Conservation (phyloP, 2,888 invertebrate species). For the Drosophila paramelanica region DNA sequence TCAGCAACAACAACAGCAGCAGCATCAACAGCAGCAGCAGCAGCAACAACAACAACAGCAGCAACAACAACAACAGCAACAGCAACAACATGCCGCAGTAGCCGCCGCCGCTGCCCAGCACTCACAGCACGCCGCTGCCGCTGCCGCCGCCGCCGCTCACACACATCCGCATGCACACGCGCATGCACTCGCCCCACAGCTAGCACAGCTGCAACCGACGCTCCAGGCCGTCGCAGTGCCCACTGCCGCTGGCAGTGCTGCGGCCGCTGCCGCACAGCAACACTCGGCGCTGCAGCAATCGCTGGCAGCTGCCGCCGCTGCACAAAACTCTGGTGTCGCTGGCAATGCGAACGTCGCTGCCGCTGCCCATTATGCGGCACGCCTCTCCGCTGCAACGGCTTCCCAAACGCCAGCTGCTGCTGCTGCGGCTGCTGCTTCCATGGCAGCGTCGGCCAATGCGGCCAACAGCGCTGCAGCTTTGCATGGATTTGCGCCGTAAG, state of each 20-base stretch:
- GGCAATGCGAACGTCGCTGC: conserved; percentile 70
- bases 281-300: conserved; percentile 87
- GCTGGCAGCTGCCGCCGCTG: conserved; percentile 80
- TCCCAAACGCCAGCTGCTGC: conserved; percentile 86
- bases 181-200: conserved; percentile 66
- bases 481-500: conserved; percentile 97
- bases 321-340: conserved; percentile 69
- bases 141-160: conserved; percentile 68
- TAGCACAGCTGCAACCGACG: conserved; percentile 68
- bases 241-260: conserved; percentile 86
- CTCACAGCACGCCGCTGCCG: conserved; percentile 66
- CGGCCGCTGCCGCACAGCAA: conserved; percentile 85
- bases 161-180: conserved; percentile 67
- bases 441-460: conserved; percentile 87
- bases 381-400: conserved; percentile 73
- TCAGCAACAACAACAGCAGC: conserved; percentile 87
- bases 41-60: conserved; percentile 75
- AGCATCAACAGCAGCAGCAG: conserved; percentile 71
- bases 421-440: conserved; percentile 87
- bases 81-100: conserved; percentile 64
- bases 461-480: conserved; percentile 91
- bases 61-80: conserved; percentile 65
- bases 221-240: conserved; percentile 86
- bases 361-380: conserved; percentile 83
- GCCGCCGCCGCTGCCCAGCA: conserved; percentile 64